Evolutionary conservation across 2,888 invertebrate genomes (phyloP), one percentile per base, ranked within the genome.

Genomic region (Chymomyza caudatula): DNA sequence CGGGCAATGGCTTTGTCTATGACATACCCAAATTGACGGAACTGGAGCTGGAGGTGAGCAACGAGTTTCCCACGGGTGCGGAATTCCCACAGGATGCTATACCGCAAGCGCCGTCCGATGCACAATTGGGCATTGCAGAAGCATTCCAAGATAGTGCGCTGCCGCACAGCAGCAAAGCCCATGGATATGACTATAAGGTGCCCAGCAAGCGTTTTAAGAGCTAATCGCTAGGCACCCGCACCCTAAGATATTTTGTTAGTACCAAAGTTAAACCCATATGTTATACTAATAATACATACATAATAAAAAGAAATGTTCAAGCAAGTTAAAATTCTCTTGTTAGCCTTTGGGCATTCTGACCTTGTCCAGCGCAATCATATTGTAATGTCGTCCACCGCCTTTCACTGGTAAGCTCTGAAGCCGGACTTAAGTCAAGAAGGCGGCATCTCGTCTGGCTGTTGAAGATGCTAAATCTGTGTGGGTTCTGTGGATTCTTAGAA

Each of bases 1-100:
- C 87, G 2, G 86, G 88, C 69, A 87, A 87, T 59, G 87, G 87
- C n/a, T 87, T 87, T 49, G 47, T 86, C 3, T 88, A 87, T 53
- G 87, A 88, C 60, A 74, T 77, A 25, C 87, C 87, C 59, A 67
- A 68, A 57, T 69, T 87, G 56, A 74, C 69, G 3, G 73, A 79
- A 55, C 71, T 81, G 3, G 86, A 87, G 11, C 65, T 87, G 63
- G 87, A 88, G 67, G 51, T 73, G 8, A 71, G 64, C 61, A 84
- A 84, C 52, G 88, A 87, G 51, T 85, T 87, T 29, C 84, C 86
- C 63, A 80, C 73, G 0, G 81, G 81, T 4, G 72, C 85, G 54
- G 84, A 86, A 43, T 83, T 83, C 4, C 80, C 80, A 8, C 80
- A 81, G 65, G 80, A 81, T 20, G 75, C 74, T 60, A 87, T 85